Evolutionary conservation across 1,140 invertebrate species (phyloP).

Genomic region (Oreohelix idahoensis): DNA sequence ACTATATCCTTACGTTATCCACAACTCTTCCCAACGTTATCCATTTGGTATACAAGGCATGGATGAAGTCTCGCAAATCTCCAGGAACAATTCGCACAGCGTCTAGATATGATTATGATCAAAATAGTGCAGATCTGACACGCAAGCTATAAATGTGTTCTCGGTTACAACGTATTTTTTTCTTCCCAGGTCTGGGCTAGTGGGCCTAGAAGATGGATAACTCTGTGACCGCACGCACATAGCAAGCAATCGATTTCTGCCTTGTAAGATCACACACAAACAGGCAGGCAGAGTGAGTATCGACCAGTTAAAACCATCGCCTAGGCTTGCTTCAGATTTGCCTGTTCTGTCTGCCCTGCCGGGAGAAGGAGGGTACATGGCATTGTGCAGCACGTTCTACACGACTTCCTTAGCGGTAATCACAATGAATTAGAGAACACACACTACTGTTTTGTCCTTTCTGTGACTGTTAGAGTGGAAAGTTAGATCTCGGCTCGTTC

Average conservation of each 20-base stretch:
- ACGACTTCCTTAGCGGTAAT: not conserved
- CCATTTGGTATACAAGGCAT: not conserved
- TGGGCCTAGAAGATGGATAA: constrained; percentile 1
- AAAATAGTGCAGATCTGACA: too few species aligned
- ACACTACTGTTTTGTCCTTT: too few species aligned
- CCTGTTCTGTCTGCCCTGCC: not conserved
- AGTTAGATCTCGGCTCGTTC: too few species aligned
- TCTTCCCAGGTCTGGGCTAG: too few species aligned
- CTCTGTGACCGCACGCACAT: too few species aligned
- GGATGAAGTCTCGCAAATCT: not conserved
- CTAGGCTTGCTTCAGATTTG: not conserved
- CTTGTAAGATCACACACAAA: not conserved
- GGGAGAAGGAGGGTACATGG: not conserved
- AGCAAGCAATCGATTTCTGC: not conserved
- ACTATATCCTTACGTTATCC: not conserved
- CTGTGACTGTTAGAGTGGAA: too few species aligned
- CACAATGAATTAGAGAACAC: too few species aligned
- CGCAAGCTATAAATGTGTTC: too few species aligned
- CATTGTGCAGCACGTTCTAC: not conserved
- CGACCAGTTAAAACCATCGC: not conserved
- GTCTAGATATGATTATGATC: too few species aligned
- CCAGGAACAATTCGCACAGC: too few species aligned
- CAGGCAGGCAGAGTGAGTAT: not conserved
- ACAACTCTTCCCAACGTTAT: not conserved
- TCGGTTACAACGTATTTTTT: too few species aligned